Conservation (phyloP, 2,113 vertebrate genomes). For the Taurulus bubalis region DNA sequence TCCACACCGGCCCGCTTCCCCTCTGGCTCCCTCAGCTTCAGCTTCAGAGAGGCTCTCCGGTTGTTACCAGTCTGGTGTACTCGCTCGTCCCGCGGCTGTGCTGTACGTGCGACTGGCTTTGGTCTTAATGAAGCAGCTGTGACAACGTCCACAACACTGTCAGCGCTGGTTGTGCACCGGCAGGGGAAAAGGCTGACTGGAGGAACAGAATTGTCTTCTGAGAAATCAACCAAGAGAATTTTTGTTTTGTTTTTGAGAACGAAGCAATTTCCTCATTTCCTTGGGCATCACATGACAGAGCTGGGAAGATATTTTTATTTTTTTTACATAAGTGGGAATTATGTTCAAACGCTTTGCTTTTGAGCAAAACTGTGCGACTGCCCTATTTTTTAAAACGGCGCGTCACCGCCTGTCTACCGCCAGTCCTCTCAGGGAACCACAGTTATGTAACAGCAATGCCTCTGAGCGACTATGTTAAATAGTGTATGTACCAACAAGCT, state of each 20-base stretch:
- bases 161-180: background rate
- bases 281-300: background rate
- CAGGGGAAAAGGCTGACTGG: conserved; percentile 11
- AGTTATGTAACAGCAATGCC: conserved; percentile 18
- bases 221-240: background rate
- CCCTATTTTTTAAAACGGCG: background rate
- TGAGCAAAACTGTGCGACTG: background rate
- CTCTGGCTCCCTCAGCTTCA: conserved; percentile 27
- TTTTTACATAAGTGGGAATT: conserved; percentile 19
- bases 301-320: background rate
- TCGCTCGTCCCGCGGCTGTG: conserved; percentile 11
- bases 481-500: conserved; percentile 35
- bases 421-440: background rate
- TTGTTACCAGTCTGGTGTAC: conserved; percentile 24
- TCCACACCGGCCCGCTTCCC: conserved; percentile 41
- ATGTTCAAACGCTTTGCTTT: conserved; percentile 19
- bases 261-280: background rate
- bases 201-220: conserved; percentile 14
- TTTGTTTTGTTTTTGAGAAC: background rate
- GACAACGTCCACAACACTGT: conserved; percentile 51
- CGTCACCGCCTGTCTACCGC: conserved; percentile 25
- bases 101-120: conserved; percentile 5
- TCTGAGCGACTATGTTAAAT: conserved; percentile 42
- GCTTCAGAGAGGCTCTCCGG: conserved; percentile 11
- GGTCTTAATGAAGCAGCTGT: conserved; percentile 37